These are phyloP conservation scores for Helostoma temminkii DNA, from an alignment of 2,797 vertebrate species.

Conservation along the genomic window DNA sequence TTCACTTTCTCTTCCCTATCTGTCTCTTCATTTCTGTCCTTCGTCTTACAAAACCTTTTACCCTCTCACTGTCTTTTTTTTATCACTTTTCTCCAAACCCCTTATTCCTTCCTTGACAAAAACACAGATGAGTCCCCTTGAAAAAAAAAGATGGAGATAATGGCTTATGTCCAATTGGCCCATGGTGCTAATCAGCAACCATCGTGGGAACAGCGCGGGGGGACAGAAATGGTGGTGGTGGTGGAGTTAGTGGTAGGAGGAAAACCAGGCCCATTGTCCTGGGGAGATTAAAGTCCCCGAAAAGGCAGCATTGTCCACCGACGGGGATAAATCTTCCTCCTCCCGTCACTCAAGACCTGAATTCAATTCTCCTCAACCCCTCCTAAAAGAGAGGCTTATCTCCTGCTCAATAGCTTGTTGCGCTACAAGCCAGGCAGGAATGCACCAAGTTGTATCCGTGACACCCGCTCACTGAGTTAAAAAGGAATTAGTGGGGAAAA, in stretches of 20 bases:
- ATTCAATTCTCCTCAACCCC: slow-evolving; percentile 93
- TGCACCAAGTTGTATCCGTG: slow-evolving; percentile 88
- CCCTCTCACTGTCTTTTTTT: slow-evolving; percentile 56
- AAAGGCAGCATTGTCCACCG: slow-evolving; percentile 94
- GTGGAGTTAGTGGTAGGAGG: slow-evolving; percentile 77
- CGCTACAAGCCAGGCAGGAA: slow-evolving; percentile 91
- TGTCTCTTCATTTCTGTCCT: slow-evolving; percentile 48
- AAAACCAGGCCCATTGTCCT: slow-evolving; percentile 94
- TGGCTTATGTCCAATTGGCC: slow-evolving; percentile 89
- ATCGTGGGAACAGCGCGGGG: slow-evolving; percentile 97
- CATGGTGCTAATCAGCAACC: slow-evolving; percentile 91
- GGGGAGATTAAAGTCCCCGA: slow-evolving; percentile 97
- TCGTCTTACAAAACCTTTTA: slow-evolving; percentile 50
- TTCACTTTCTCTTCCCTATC: slow-evolving; percentile 53
- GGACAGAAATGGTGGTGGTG: slow-evolving; percentile 63
- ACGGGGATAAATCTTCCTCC: slow-evolving; percentile 98
- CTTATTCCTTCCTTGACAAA: slow-evolving; percentile 51
- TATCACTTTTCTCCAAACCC: slow-evolving; percentile 61
- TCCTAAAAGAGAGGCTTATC: slow-evolving; percentile 99
- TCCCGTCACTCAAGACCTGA: slow-evolving; percentile 97
- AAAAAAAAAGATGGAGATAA: slow-evolving; percentile 90
- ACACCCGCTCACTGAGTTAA: slow-evolving; percentile 82
- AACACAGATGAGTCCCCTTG: slow-evolving; percentile 65
- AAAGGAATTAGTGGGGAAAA: slow-evolving; percentile 81
- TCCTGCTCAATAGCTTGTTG: slow-evolving; percentile 96